These are phyloP conservation scores for Sebastes nivosus DNA, from an alignment of 2,797 vertebrate species.

Conservation along the genomic window DNA sequence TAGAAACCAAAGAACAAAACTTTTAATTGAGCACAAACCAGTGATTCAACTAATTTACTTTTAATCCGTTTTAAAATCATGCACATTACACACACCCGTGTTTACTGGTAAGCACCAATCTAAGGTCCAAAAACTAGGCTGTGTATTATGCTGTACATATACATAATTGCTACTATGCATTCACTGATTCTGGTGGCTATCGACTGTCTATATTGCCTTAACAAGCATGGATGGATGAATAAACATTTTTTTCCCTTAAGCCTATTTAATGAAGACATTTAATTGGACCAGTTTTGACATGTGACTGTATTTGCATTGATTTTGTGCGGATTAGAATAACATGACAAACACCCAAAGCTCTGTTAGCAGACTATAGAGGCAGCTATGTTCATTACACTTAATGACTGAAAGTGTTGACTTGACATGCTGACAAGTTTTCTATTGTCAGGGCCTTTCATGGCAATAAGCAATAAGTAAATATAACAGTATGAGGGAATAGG, in stretches of 20 bases:
- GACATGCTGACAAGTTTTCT: background rate
- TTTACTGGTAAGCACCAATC: background rate
- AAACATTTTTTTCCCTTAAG: background rate
- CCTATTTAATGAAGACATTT: background rate
- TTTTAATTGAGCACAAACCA: background rate
- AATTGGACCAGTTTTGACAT: background rate
- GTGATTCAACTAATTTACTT: background rate
- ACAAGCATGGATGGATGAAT: background rate
- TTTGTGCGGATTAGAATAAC: background rate
- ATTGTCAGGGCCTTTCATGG: background rate
- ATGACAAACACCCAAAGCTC: background rate
- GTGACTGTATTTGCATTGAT: background rate
- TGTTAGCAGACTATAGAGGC: background rate
- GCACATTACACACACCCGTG: background rate
- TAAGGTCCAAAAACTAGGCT: background rate
- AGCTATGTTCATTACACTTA: background rate
- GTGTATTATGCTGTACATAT: background rate
- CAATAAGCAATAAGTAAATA: background rate
- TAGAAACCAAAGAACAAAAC: constrained; percentile 11
- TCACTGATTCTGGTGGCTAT: background rate
- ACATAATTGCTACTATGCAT: background rate
- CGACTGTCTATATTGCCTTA: background rate
- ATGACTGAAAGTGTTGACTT: background rate
- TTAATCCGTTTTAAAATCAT: background rate
- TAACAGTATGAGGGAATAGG: background rate